Percentiles rank a stretch among this genome's conserved stretches.
phyloP scores from a whole-genome alignment of 2,113 vertebrate species.

The Hippotragus niger region DNA sequence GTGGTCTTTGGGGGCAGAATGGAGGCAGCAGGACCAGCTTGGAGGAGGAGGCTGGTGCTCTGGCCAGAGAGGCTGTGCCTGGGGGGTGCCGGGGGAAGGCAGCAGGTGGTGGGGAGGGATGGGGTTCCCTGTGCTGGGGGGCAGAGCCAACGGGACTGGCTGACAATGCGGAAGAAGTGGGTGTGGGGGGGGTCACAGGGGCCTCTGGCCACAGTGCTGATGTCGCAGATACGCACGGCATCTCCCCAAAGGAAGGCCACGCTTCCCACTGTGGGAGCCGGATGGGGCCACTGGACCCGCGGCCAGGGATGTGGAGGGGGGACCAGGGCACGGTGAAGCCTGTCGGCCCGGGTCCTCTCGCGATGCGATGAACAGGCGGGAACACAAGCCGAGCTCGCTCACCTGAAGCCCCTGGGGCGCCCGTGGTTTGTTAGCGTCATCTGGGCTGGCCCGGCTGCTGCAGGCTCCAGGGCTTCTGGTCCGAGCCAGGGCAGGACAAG shows the following conservation, averaged over 20 bases:
- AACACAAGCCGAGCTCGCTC: rapidly evolving
- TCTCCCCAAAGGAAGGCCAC: too few relatives aligned
- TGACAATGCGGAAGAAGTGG: rapidly evolving
- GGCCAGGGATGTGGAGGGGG: neutral
- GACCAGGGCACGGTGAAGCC: neutral
- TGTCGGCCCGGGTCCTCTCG: rapidly evolving
- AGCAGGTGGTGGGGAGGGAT: too few relatives aligned
- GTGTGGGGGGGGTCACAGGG: rapidly evolving
- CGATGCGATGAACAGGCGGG: rapidly evolving
- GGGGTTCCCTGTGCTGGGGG: neutral
- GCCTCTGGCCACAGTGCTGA: neutral
- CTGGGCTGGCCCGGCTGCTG: rapidly evolving
- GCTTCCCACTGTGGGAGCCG: rapidly evolving
- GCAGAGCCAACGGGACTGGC: neutral
- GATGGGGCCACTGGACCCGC: rapidly evolving
- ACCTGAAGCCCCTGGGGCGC: rapidly evolving
- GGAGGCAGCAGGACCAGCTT: neutral
- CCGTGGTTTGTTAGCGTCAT: rapidly evolving
- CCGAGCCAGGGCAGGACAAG: neutral
- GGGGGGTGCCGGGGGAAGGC: rapidly evolving
- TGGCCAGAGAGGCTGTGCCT: neutral
- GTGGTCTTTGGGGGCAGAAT: too few relatives aligned
- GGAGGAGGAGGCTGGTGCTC: too few relatives aligned
- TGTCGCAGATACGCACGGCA: rapidly evolving
- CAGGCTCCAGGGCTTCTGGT: neutral